Evolutionary conservation across 2,797 vertebrate genomes (phyloP).

Genomic region (Lerista edwardsae): DNA sequence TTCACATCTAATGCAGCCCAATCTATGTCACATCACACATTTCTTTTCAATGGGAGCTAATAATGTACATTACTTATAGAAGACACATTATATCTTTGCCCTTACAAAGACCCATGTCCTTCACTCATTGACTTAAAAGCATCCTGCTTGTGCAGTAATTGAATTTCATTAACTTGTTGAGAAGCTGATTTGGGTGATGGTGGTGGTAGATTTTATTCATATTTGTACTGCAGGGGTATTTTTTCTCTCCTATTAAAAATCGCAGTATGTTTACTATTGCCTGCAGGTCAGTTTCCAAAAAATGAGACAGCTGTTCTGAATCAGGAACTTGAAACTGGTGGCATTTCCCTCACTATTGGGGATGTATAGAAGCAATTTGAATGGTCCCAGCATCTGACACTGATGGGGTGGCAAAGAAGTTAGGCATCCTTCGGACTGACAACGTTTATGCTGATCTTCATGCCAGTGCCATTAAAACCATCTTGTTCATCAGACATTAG

Average conservation of each 20-base stretch:
- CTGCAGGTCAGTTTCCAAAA: constrained; percentile 54
- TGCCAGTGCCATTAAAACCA: neutral
- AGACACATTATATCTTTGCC: neutral
- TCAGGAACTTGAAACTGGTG: neutral
- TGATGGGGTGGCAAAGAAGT: neutral
- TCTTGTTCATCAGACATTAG: neutral
- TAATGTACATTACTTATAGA: neutral
- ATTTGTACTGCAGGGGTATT: neutral
- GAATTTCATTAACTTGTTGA: constrained; percentile 22
- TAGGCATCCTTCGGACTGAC: neutral
- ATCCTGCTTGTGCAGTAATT: constrained; percentile 6
- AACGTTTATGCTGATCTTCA: neutral
- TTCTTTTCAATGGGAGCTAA: constrained; percentile 11
- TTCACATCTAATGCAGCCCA: neutral
- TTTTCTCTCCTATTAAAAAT: neutral
- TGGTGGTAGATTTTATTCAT: constrained; percentile 36
- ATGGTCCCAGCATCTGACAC: neutral
- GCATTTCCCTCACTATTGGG: constrained; percentile 54
- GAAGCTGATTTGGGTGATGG: neutral
- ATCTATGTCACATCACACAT: neutral
- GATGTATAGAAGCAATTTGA: constrained; percentile 27
- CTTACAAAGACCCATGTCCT: neutral
- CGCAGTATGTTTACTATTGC: constrained; percentile 13
- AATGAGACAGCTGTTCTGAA: constrained; percentile 45
- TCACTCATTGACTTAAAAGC: constrained; percentile 16